Percentiles rank a stretch among this genome's conserved stretches.
Evolutionary conservation across 1,140 invertebrate genomes (phyloP).

Genomic region (Grapholita molesta): DNA sequence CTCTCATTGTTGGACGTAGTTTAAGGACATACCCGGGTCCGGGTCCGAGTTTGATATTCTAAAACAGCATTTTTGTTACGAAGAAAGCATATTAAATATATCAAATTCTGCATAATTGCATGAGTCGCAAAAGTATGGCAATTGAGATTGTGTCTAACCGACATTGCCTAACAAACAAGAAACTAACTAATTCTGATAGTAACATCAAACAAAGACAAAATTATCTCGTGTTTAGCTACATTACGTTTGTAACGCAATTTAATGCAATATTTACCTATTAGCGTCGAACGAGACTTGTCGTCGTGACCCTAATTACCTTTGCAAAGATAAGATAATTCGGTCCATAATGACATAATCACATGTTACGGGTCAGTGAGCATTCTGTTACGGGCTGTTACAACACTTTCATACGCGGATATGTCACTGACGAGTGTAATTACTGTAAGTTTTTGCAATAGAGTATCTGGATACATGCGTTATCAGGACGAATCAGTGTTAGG

Average conservation of each 20-base stretch:
- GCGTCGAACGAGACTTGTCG: neutral
- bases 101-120: too few species aligned
- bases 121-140: too few species aligned
- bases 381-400: neutral
- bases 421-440: too few species aligned
- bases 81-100: too few species aligned
- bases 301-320: constrained; percentile 1
- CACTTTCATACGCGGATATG: neutral
- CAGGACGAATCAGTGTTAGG: neutral
- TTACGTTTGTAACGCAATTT: neutral
- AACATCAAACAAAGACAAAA: neutral
- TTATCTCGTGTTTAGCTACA: neutral
- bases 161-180: neutral
- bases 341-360: neutral
- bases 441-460: neutral
- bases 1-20: too few species aligned
- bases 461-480: neutral
- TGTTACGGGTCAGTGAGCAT: too few species aligned
- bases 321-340: neutral
- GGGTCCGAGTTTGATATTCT: too few species aligned
- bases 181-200: neutral
- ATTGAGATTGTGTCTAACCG: neutral
- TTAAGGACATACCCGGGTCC: too few species aligned
- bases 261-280: neutral
- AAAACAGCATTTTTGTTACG: too few species aligned